Evolutionary conservation across 1,140 invertebrate species (phyloP), one percentile per base, ranked within the genome.

Genomic region (Ladona fulva): DNA sequence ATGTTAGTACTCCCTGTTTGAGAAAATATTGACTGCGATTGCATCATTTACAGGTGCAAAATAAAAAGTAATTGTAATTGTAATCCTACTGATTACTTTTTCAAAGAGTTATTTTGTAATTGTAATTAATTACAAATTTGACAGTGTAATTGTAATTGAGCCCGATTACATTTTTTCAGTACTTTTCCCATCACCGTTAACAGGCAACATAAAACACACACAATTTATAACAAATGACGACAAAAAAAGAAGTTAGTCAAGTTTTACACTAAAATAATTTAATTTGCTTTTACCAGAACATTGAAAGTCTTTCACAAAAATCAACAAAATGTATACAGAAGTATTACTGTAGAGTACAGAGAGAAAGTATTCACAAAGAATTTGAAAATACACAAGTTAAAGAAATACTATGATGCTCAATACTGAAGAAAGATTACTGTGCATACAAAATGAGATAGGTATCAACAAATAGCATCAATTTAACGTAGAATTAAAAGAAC

Each of bases 141-240:
- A n/a, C n/a, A n/a, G n/a, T n/a, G n/a, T n/a, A n/a, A n/a, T n/a
- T n/a, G n/a, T n/a, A n/a, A n/a, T n/a, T n/a, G n/a, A n/a, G n/a
- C n/a, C n/a, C n/a, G n/a, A n/a, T n/a, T n/a, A n/a, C n/a, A n/a
- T n/a, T n/a, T n/a, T n/a, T n/a, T n/a, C n/a, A n/a, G n/a, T n/a
- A n/a, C n/a, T n/a, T n/a, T n/a, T n/a, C n/a, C n/a, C n/a, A n/a
- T n/a, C n/a, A n/a, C n/a, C n/a, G n/a, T 66, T 66, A 66, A 66
- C 52, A 66, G 52, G 52, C 52, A 66, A 66, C 52, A 66, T 66
- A 66, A 66, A 66, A 66, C 14, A 66, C 52, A 66, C 52, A 66
- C 52, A 66, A 66, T 16, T 16, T 12, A 6, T 66, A 66, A 66
- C 52, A 66, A 5, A 19, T 12, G 1, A 22, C 52, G 1, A n/a